phyloP scores from a whole-genome alignment of 1,140 invertebrate genomes.

The Papilio dardanus region DNA sequence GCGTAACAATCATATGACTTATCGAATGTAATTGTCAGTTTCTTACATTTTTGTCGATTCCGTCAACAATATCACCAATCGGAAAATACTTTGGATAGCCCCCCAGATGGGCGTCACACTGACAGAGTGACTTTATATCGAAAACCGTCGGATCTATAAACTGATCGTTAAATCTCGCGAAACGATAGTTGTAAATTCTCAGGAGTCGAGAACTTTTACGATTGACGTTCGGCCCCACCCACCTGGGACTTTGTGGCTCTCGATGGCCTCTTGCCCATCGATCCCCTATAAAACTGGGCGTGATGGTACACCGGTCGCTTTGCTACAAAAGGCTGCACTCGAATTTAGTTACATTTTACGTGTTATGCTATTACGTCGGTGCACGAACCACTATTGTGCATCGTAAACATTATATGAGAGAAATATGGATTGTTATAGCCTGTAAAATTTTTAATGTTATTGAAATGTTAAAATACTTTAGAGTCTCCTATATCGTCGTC shows the following conservation, averaged over 20 bases:
- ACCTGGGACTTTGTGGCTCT: constrained; percentile 71
- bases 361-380: constrained; percentile 24
- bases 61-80: too few relatives aligned
- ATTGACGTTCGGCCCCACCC: constrained; percentile 68
- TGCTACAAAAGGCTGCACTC: constrained; percentile 40
- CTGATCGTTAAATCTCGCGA: constrained; percentile 77
- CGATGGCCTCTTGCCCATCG: constrained; percentile 62
- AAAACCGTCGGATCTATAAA: constrained; percentile 77
- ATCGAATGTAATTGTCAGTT: too few relatives aligned
- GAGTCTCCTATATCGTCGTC: constrained; percentile 1
- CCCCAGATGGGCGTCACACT: constrained; percentile 58
- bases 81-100: too few relatives aligned
- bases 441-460: constrained; percentile 34
- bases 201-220: constrained; percentile 72
- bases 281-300: constrained; percentile 69
- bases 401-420: constrained; percentile 23
- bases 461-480: constrained; percentile 28
- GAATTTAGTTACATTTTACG: constrained; percentile 34
- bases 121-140: constrained; percentile 71
- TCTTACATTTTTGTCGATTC: too few relatives aligned
- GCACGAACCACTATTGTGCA: constrained; percentile 24
- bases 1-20: too few relatives aligned
- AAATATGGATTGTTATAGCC: constrained; percentile 31
- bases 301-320: constrained; percentile 57
- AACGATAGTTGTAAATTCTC: constrained; percentile 75